A percentile compares a stretch with the other conserved stretches of the same genome.
These are phyloP conservation scores for Ceratosolen fusciceps DNA, from an alignment of 1,140 invertebrate genomes.

Conservation along the genomic window DNA sequence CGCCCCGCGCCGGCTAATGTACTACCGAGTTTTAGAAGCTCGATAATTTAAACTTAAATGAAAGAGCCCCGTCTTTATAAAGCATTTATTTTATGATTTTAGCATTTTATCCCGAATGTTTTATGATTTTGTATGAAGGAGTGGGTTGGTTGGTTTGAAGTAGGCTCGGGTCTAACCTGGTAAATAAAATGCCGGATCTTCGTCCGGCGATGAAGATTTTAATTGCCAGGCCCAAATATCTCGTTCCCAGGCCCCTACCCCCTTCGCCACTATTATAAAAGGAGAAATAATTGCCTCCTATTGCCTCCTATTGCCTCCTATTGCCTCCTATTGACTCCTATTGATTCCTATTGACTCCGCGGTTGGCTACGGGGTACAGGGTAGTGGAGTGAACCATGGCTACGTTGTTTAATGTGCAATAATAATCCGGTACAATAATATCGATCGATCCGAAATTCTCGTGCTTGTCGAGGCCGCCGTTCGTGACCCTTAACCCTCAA, in stretches of 20 bases:
- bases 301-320: too few relatives aligned
- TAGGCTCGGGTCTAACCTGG: background rate
- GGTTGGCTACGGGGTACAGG: too few relatives aligned
- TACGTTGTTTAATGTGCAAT: too few relatives aligned
- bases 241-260: background rate
- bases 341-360: too few relatives aligned
- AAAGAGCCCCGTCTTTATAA: background rate
- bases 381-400: too few relatives aligned
- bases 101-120: conserved; percentile 8
- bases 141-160: background rate
- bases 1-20: background rate
- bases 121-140: conserved; percentile 18
- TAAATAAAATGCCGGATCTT: conserved; percentile 31
- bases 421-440: too few relatives aligned
- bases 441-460: too few relatives aligned
- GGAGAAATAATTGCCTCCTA: background rate
- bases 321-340: too few relatives aligned
- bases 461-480: too few relatives aligned
- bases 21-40: conserved; percentile 2
- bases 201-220: conserved; percentile 15
- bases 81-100: conserved; percentile 15
- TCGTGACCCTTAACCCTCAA: too few relatives aligned
- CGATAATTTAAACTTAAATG: background rate
- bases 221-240: conserved; percentile 15
- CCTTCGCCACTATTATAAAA: background rate